Percentiles rank a stretch among this genome's conserved stretches.
These are phyloP conservation scores for Colletes collaris DNA, from an alignment of 2,888 invertebrate genomes.

Conservation along the genomic window DNA sequence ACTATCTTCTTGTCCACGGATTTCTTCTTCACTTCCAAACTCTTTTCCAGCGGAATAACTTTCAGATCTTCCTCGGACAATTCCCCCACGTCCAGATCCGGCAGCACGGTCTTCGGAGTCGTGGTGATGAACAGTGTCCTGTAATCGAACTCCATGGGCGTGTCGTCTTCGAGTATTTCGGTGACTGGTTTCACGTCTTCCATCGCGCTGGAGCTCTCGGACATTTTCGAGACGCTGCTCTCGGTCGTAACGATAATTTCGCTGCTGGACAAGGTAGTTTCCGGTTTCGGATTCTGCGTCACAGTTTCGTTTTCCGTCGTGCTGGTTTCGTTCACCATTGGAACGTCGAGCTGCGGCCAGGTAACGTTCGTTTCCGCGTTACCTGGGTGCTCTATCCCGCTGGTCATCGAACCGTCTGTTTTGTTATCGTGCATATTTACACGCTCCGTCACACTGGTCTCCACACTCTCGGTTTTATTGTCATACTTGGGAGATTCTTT, in stretches of 20 bases:
- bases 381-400: background rate
- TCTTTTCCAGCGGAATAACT: slow-evolving; percentile 77
- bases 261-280: slow-evolving; percentile 15
- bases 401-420: background rate
- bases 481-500: background rate
- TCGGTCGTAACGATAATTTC: slow-evolving; percentile 33
- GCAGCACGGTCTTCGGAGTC: slow-evolving; percentile 34
- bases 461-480: background rate
- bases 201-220: slow-evolving; percentile 46
- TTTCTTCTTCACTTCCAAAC: slow-evolving; percentile 61
- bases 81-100: slow-evolving; percentile 57
- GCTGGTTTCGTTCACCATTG: background rate
- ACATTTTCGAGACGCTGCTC: slow-evolving; percentile 4
- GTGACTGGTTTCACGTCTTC: slow-evolving; percentile 79
- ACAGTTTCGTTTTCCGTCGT: slow-evolving; percentile 10
- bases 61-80: slow-evolving; percentile 73
- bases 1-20: slow-evolving; percentile 63
- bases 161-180: slow-evolving; percentile 76
- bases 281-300: slow-evolving; percentile 28
- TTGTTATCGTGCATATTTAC: background rate
- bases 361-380: slow-evolving; percentile 2
- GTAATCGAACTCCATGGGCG: slow-evolving; percentile 71
- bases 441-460: background rate
- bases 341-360: background rate
- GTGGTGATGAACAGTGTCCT: slow-evolving; percentile 72